These are phyloP conservation scores for Stenchaetothrips biformis DNA, from an alignment of 2,888 invertebrate species.

Conservation along the genomic window DNA sequence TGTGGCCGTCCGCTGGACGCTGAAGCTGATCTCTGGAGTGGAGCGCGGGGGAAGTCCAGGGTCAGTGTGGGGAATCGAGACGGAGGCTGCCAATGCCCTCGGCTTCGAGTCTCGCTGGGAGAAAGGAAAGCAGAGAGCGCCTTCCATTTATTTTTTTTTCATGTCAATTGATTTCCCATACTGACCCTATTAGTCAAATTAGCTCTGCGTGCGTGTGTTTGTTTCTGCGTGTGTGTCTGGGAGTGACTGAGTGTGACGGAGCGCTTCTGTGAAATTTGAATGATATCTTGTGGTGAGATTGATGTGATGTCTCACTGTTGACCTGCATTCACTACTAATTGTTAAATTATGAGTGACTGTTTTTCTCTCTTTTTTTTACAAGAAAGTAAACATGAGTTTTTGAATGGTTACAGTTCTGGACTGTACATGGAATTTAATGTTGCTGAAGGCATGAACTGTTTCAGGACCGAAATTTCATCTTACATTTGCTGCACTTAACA, in stretches of 20 bases:
- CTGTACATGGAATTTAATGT: too few relatives aligned
- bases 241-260: background rate
- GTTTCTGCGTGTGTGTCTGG: background rate
- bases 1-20: background rate
- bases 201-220: background rate
- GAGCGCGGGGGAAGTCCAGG: background rate
- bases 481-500: too few relatives aligned
- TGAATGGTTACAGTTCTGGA: background rate
- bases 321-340: background rate
- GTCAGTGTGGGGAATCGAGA: constrained; percentile 2
- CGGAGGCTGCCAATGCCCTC: background rate
- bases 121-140: background rate
- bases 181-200: background rate
- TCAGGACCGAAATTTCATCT: too few relatives aligned
- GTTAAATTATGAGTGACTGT: background rate
- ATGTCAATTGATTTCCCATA: background rate
- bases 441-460: too few relatives aligned
- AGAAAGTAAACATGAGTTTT: background rate
- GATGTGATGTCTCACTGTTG: too few relatives aligned
- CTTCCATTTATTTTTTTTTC: background rate
- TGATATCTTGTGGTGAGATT: background rate
- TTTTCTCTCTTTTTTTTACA: background rate
- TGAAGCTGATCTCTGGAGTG: background rate
- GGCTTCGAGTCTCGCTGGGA: background rate
- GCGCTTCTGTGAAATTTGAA: background rate